phyloP scores from a whole-genome alignment of 2,797 vertebrate species.

The Gila robusta region DNA sequence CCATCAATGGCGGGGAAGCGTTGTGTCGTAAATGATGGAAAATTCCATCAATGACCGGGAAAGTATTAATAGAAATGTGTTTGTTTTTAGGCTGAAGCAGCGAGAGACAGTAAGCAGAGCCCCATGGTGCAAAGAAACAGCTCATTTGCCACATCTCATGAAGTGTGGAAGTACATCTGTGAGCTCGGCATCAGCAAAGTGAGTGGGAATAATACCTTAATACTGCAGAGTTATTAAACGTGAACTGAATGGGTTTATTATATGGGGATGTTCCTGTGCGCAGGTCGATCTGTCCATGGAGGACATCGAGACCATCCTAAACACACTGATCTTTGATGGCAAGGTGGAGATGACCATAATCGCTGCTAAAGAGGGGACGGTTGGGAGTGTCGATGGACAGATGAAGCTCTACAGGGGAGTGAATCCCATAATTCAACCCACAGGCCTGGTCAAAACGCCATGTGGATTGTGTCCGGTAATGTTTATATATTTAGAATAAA shows the following conservation, averaged over 20 bases:
- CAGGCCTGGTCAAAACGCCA: slow-evolving; percentile 90
- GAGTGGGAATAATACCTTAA: slow-evolving; percentile 47
- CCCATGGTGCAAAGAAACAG: slow-evolving; percentile 97
- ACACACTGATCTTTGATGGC: slow-evolving; percentile 96
- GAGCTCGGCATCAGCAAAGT: slow-evolving; percentile 98
- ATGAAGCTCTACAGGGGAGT: slow-evolving; percentile 94
- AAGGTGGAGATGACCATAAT: slow-evolving; percentile 98
- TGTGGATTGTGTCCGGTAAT: slow-evolving; percentile 95
- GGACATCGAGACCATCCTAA: slow-evolving; percentile 97
- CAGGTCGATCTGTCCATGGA: slow-evolving; percentile 99
- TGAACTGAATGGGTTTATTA: background rate
- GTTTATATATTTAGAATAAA: background rate
- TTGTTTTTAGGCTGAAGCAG: slow-evolving; percentile 85
- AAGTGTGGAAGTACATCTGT: slow-evolving; percentile 98
- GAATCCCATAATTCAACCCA: slow-evolving; percentile 88
- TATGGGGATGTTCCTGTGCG: background rate
- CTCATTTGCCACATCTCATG: slow-evolving; percentile 94
- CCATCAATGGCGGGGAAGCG: too few relatives aligned
- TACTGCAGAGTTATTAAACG: background rate
- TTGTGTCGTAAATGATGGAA: too few relatives aligned
- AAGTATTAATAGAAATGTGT: background rate
- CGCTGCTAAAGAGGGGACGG: slow-evolving; percentile 94
- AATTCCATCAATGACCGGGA: background rate
- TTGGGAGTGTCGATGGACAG: slow-evolving; percentile 93
- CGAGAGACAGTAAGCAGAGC: slow-evolving; percentile 92